Conservation (phyloP, 2,888 invertebrate genomes). For the Thymelicus acteon region DNA sequence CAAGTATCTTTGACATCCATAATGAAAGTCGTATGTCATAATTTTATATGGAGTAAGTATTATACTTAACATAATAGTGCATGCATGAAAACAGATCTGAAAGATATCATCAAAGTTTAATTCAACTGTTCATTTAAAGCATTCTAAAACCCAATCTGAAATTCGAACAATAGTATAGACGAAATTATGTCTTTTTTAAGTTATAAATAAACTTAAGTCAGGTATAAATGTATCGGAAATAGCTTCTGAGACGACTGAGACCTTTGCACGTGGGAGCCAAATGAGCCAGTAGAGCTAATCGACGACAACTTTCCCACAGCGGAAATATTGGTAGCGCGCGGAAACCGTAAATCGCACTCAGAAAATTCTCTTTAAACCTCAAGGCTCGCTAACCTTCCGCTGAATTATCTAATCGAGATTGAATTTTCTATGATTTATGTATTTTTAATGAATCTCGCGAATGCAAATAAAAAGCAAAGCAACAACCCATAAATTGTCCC, state of each 20-base stretch:
- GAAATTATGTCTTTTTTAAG: not conserved
- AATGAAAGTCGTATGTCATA: too few relatives aligned
- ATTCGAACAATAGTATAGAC: not conserved
- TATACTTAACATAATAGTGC: too few relatives aligned
- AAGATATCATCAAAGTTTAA: too few relatives aligned
- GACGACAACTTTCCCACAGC: constrained; percentile 1
- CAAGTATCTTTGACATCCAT: too few relatives aligned
- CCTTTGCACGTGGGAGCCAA: not conserved
- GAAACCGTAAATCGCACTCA: not conserved
- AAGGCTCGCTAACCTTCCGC: not conserved
- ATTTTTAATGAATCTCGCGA: not conserved
- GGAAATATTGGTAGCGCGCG: constrained; percentile 5
- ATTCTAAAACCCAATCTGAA: not conserved
- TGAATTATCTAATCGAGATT: not conserved
- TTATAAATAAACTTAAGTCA: not conserved
- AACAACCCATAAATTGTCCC: too few relatives aligned
- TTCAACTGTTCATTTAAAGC: too few relatives aligned
- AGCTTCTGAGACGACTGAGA: not conserved
- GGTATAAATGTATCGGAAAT: not conserved
- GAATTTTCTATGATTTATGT: not conserved
- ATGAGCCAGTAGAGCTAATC: not conserved
- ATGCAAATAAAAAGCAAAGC: too few relatives aligned
- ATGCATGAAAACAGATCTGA: too few relatives aligned
- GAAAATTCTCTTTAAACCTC: not conserved
- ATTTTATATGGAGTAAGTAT: too few relatives aligned